phyloP scores from a whole-genome alignment of 2,888 invertebrate genomes.

The Himalopsyche japonica region DNA sequence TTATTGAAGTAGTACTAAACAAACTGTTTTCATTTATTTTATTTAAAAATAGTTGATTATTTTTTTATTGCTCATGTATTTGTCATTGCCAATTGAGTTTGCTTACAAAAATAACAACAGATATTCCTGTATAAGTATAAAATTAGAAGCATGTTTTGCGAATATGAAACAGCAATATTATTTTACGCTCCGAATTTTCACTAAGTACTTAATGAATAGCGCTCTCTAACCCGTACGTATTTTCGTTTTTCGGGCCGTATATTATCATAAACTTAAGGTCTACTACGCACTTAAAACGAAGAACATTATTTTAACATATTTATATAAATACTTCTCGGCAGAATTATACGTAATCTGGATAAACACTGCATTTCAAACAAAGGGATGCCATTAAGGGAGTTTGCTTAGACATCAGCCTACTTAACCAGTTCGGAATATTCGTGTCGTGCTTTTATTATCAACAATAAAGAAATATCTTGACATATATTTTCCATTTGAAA shows the following conservation, averaged over 20 bases:
- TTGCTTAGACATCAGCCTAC: not conserved
- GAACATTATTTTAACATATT: not conserved
- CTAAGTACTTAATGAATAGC: not conserved
- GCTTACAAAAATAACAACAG: too few species aligned
- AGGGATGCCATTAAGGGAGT: not conserved
- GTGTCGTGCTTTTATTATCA: not conserved
- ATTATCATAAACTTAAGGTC: not conserved
- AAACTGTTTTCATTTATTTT: too few species aligned
- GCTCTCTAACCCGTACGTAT: not conserved
- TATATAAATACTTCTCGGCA: not conserved
- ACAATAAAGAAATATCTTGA: not conserved
- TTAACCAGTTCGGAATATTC: not conserved
- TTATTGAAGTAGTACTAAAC: too few species aligned
- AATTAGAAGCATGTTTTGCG: too few species aligned
- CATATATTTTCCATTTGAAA: not conserved
- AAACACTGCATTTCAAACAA: not conserved
- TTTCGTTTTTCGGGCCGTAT: not conserved
- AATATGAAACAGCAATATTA: not conserved
- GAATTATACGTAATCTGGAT: not conserved
- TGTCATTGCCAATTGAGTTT: too few species aligned
- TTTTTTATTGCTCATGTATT: too few species aligned
- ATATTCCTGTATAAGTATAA: not conserved
- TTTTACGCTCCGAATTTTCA: not conserved
- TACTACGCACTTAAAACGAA: not conserved
- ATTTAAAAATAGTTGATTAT: too few species aligned